Conservation (phyloP, 2,888 invertebrate species). For the Xestia xanthographa region DNA sequence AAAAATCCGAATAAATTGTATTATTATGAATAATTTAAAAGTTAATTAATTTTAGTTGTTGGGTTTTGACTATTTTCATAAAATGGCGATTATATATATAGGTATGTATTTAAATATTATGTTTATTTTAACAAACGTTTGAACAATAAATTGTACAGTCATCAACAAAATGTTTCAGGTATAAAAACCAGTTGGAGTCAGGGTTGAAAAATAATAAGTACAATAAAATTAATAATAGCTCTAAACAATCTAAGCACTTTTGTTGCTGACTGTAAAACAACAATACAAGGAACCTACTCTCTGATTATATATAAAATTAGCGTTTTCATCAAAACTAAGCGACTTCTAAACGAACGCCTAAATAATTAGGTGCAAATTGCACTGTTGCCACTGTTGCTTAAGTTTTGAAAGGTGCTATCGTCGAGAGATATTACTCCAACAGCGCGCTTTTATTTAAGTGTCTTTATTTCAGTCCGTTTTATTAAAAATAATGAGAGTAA, state of each 20-base stretch:
- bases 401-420: not conserved
- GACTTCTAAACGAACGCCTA: not conserved
- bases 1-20: slow-evolving; percentile 54
- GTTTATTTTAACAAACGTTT: not conserved
- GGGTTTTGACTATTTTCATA: slow-evolving; percentile 20
- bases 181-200: not conserved
- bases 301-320: not conserved
- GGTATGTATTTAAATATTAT: too few species aligned
- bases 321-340: not conserved
- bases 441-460: not conserved
- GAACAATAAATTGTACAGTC: not conserved
- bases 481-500: not conserved
- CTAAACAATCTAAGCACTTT: not conserved
- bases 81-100: not conserved
- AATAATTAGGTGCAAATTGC: not conserved
- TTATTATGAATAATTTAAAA: slow-evolving; percentile 46
- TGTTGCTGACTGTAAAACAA: not conserved
- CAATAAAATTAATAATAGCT: not conserved
- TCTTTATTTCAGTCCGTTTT: not conserved
- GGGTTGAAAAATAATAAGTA: not conserved
- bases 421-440: not conserved
- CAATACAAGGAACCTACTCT: not conserved
- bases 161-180: not conserved
- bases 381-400: not conserved
- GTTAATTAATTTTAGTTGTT: slow-evolving; percentile 9